A percentile compares a stretch with the other conserved stretches of the same genome.
Conservation (phyloP, 2,113 vertebrate genomes). For the Cebidichthys violaceus region DNA sequence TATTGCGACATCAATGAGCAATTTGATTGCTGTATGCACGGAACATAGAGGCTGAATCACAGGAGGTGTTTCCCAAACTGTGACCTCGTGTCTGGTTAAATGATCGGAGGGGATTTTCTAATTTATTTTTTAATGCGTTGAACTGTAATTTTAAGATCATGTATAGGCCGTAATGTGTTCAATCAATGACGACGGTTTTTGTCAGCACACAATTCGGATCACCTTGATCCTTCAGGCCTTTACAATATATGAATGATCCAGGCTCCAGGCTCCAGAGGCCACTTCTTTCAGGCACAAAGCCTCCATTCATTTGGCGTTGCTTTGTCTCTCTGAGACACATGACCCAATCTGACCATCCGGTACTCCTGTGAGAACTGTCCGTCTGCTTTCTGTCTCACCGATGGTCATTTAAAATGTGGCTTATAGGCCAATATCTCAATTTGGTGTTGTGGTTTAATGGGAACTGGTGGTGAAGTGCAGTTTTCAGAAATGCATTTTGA, state of each 20-base stretch:
- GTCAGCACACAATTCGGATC: background rate
- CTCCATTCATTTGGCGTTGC: constrained; percentile 75
- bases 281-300: constrained; percentile 73
- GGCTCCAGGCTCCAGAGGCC: constrained; percentile 32
- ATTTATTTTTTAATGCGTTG: background rate
- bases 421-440: background rate
- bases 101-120: background rate
- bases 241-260: constrained; percentile 12
- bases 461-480: background rate
- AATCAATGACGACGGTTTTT: background rate
- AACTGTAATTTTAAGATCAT: background rate
- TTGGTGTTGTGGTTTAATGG: background rate
- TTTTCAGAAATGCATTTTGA: background rate
- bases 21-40: background rate
- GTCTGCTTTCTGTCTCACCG: background rate
- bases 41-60: background rate
- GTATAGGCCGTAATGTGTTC: background rate
- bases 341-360: constrained; percentile 43
- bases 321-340: constrained; percentile 63
- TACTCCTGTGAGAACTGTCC: constrained; percentile 19
- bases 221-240: constrained; percentile 11
- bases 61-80: background rate
- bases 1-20: background rate
- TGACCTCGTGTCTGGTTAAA: background rate
- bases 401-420: background rate